Base-by-base conservation (phyloP, 2,113 vertebrate genomes). In the Apaloderma vittatum region DNA sequence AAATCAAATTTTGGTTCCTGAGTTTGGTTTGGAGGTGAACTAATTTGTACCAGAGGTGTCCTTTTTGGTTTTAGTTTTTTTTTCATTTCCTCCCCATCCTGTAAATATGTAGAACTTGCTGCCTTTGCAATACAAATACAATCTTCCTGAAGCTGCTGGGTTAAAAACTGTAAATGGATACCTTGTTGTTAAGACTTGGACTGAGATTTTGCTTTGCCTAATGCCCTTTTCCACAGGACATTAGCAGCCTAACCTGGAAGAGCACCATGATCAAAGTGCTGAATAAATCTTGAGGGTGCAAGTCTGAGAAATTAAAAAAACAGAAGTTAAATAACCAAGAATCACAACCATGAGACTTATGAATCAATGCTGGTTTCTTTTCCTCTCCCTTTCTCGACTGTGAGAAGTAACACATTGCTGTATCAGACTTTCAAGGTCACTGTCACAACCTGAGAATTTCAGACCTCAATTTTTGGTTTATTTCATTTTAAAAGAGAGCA, bases 31-130 rank as follows among this genome's bases (percentile, higher is more conserved):
- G 63, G 30, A 86, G 8, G 71, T 26, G 3, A 66, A 20, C 2
- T 43, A 10, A 72, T 82, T 87, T 82, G 23, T 52, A 52, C 11
- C 8, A 67, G 15, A 76, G 32, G 5, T 29, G 9, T 30, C 8
- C 4, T 34, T 34, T 7, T 61, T 61, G 8, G 5, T 40, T 34
- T 54, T 45, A 3, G 24, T 27, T 32, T 51, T 6, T 36, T 19
- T 6, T 1, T 5, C 8, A 1, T 8, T 34, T 40, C 20, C 4
- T 0, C 6, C 15, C 29, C 34, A 13, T 32, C 11, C 58, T 68
- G 2, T 55, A 68, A 82, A 9, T 8, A 54, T 32, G 46, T 30
- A 59, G 66, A 82, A 62, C 20, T 34, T 51, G 19, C 24, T 86
- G 22, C 11, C 8, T 67, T 86, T 76, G 13, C 27, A 72, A 59